Base-by-base conservation (phyloP, 2,888 invertebrate genomes). In the Drosophila tanythrix region DNA sequence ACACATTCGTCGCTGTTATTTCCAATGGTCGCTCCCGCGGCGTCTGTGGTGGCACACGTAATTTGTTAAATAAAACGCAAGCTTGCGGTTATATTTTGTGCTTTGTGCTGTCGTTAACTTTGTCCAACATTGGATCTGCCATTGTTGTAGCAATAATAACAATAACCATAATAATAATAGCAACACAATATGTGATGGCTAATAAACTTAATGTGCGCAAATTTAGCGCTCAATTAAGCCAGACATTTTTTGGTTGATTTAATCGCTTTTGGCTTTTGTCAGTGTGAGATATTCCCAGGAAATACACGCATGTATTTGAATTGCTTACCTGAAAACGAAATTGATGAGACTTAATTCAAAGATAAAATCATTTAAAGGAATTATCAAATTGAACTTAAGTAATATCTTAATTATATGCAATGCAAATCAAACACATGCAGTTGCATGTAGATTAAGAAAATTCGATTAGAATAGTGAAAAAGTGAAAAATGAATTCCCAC, bases 31-130 rank as follows among this genome's bases (percentile, higher is more conserved):
- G 38, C 43, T 73, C 79, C 57, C 70, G 76, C 65, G 66, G 76
- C 80, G 56, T 65, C 74, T 65, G 56, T 27, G 69, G 59, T 74
- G 72, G 76, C 21, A 87, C 86, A 89, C 87, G 84, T 83, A 74
- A 84, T 76, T 72, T 87, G 79, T 83, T 83, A 81, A 83, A 88
- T 79, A 83, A 79, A 89, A 87, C 84, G 70, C 88, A 89, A 88
- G 73, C 73, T 88, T 89, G 89, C 80, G 89, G 85, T 85, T 89
- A 77, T 70, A 77, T 71, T 73, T 77, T 69, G 66, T 69, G 66
- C 72, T 65, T 69, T 86, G 71, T 70, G 72, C 62, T 80, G 70
- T 83, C 81, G 81, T 80, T 81, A 83, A 76, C 66, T 80, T 80
- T 74, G 83, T 76, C 81, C 65, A 81, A 76, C 70, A 70, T 70